Conservation (phyloP, 2,797 vertebrate genomes). For the Platalea minor region DNA sequence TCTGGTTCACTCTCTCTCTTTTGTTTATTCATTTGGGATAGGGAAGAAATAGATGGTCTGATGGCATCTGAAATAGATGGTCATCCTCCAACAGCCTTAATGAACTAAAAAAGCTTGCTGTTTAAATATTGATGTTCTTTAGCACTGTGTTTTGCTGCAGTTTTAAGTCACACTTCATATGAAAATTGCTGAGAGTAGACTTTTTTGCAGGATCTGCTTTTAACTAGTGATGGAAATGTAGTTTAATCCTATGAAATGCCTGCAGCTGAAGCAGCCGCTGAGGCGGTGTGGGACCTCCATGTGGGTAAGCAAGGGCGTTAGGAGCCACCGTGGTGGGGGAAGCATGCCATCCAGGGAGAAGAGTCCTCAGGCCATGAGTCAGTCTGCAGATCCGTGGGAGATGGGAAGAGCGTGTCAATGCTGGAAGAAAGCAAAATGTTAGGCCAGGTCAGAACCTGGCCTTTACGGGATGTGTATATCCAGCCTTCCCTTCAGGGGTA, state of each 20-base stretch:
- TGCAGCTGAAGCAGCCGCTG: background rate
- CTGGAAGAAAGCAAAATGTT: background rate
- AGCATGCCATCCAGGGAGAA: background rate
- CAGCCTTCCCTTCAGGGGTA: background rate
- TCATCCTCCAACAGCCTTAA: background rate
- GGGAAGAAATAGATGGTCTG: background rate
- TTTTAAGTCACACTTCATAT: background rate
- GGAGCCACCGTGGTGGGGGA: background rate
- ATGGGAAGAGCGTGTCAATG: accelerated
- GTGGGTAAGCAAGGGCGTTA: background rate
- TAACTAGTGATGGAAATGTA: background rate
- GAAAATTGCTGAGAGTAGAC: conserved; percentile 24
- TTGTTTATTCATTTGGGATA: background rate
- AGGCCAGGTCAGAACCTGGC: background rate
- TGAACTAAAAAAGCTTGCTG: background rate
- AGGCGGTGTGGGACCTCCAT: conserved; percentile 9
- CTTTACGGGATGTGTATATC: background rate
- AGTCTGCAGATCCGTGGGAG: background rate
- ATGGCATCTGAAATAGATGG: background rate
- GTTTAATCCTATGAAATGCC: background rate
- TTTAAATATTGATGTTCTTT: background rate
- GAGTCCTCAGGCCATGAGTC: background rate
- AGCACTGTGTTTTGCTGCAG: background rate
- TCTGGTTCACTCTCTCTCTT: background rate
- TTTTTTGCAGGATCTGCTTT: background rate